Percentiles rank a stretch among this genome's conserved stretches.
Evolutionary conservation across 2,888 invertebrate species (phyloP).

Genomic region (Drosophila mulleri): DNA sequence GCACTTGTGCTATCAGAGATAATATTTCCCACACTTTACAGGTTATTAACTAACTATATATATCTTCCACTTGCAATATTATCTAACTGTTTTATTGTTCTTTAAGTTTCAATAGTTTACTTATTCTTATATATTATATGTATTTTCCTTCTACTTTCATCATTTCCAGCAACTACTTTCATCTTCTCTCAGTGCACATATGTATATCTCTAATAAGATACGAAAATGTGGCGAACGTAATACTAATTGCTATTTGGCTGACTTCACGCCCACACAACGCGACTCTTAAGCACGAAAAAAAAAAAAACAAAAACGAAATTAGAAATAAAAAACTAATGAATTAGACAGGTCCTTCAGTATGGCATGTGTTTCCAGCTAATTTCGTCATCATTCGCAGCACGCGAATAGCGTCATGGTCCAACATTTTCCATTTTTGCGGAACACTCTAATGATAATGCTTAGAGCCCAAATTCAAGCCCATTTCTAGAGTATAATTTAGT

Average conservation of each 20-base stretch:
- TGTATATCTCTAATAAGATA: slow-evolving; percentile 18
- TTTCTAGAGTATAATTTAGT: slow-evolving; percentile 19
- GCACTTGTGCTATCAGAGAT: not conserved
- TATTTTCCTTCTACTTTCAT: too few species aligned
- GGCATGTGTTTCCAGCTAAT: slow-evolving; percentile 41
- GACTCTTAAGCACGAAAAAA: slow-evolving; percentile 10
- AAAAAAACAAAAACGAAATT: slow-evolving; percentile 7
- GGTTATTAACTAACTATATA: not conserved
- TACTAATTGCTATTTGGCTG: slow-evolving; percentile 35
- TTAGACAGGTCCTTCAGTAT: slow-evolving; percentile 34
- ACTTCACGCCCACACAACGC: slow-evolving; percentile 37
- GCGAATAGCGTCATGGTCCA: slow-evolving; percentile 60
- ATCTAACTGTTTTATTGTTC: not conserved
- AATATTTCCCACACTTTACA: not conserved
- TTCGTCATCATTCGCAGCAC: slow-evolving; percentile 56
- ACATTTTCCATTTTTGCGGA: slow-evolving; percentile 10
- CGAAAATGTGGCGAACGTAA: slow-evolving; percentile 16
- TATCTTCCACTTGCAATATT: not conserved
- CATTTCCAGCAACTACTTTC: not conserved
- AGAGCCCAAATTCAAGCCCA: not conserved
- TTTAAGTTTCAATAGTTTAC: not conserved
- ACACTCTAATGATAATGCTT: slow-evolving; percentile 43
- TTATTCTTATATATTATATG: too few species aligned
- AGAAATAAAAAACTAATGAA: slow-evolving; percentile 40
- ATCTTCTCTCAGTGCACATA: slow-evolving; percentile 15